Conservation (phyloP, 2,888 invertebrate genomes). For the Tetragonisca angustula region DNA sequence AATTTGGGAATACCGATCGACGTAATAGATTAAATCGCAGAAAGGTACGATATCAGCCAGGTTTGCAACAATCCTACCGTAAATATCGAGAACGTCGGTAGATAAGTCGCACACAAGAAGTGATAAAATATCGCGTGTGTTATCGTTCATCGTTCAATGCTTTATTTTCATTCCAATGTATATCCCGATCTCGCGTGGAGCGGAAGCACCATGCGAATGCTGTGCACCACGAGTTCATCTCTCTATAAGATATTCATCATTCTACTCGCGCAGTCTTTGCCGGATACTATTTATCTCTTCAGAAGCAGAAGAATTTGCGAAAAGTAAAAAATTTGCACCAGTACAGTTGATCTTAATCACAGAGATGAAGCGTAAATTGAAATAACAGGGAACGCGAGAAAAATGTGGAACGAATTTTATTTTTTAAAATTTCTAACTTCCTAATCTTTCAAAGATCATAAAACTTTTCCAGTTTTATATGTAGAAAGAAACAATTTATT, state of each 20-base stretch:
- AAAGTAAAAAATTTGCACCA: neutral
- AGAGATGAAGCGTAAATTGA: neutral
- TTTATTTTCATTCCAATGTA: slow-evolving; percentile 32
- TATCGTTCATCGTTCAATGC: slow-evolving; percentile 11
- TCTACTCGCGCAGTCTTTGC: slow-evolving; percentile 20
- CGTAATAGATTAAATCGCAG: too few relatives aligned
- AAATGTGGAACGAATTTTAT: neutral
- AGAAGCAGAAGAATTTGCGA: neutral
- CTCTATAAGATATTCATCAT: slow-evolving; percentile 31
- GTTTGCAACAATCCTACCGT: neutral
- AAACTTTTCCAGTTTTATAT: too few relatives aligned
- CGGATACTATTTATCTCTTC: slow-evolving; percentile 27
- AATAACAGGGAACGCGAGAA: neutral
- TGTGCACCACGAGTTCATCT: slow-evolving; percentile 17
- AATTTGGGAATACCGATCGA: neutral
- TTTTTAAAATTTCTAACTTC: too few relatives aligned
- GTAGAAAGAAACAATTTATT: too few relatives aligned
- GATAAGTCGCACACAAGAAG: neutral
- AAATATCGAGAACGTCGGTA: neutral
- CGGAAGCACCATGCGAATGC: slow-evolving; percentile 11
- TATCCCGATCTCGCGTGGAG: slow-evolving; percentile 9
- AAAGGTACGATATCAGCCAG: neutral
- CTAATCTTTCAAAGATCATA: too few relatives aligned
- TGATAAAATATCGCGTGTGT: slow-evolving; percentile 16
- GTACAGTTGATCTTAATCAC: neutral